These are phyloP conservation scores for Rhagonycha lutea DNA, from an alignment of 2,888 invertebrate genomes.

Conservation along the genomic window DNA sequence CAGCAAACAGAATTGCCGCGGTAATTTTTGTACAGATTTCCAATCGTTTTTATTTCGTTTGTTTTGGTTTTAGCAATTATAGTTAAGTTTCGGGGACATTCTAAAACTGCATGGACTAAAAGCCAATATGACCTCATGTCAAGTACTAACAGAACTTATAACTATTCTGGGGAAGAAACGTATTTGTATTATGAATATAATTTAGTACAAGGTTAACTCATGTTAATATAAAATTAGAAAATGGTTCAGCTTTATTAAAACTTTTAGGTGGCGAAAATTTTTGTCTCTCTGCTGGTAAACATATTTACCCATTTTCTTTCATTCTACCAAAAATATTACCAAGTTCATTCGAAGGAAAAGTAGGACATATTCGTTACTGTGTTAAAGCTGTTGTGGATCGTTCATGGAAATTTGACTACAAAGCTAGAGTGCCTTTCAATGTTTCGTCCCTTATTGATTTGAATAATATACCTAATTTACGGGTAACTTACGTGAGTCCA, in stretches of 20 bases:
- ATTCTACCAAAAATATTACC: slow-evolving; percentile 42
- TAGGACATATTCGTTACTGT: slow-evolving; percentile 42
- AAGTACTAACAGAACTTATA: background rate
- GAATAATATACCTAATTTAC: slow-evolving; percentile 17
- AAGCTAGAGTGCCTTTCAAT: slow-evolving; percentile 39
- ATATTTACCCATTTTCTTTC: slow-evolving; percentile 44
- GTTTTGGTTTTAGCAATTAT: slow-evolving; percentile 20
- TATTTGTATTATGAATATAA: slow-evolving; percentile 14
- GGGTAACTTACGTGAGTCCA: slow-evolving; percentile 11
- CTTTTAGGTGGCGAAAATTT: slow-evolving; percentile 40
- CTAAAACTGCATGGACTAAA: slow-evolving; percentile 28
- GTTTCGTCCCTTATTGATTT: slow-evolving; percentile 43
- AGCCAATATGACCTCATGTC: slow-evolving; percentile 10
- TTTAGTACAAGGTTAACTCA: slow-evolving; percentile 13
- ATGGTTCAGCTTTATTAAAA: background rate
- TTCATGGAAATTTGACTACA: slow-evolving; percentile 45
- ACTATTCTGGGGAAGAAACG: slow-evolving; percentile 12
- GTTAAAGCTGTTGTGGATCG: slow-evolving; percentile 43
- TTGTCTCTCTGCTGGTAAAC: slow-evolving; percentile 38
- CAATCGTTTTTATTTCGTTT: background rate
- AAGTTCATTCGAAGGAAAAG: slow-evolving; percentile 38
- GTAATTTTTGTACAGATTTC: slow-evolving; percentile 9
- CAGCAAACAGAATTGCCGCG: slow-evolving; percentile 25
- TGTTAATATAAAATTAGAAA: background rate
- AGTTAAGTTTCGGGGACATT: slow-evolving; percentile 28